Evolutionary conservation across 2,797 vertebrate species (phyloP).

Genomic region (Uromys caudimaculatus): DNA sequence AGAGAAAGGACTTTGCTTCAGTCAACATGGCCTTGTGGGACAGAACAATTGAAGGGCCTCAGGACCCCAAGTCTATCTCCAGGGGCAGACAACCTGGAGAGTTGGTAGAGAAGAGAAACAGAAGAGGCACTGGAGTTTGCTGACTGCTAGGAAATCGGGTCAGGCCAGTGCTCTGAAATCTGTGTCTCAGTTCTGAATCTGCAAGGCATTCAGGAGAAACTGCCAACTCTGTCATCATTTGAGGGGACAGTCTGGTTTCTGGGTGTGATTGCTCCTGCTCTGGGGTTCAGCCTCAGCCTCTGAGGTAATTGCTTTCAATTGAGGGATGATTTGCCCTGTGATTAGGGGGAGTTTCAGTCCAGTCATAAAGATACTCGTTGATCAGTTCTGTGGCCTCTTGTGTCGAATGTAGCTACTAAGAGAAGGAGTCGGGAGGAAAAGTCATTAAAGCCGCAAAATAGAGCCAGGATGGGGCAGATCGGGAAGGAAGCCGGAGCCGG

Average conservation of each 20-base stretch:
- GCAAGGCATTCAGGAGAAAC: not conserved
- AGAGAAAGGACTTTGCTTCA: not conserved
- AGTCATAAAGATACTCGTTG: not conserved
- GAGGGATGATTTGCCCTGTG: not conserved
- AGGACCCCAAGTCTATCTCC: not conserved
- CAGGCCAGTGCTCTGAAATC: not conserved
- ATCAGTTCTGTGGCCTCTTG: not conserved
- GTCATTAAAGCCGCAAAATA: not conserved
- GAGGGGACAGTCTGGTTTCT: not conserved
- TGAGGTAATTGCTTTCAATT: not conserved
- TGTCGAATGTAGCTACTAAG: not conserved
- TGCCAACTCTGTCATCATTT: not conserved
- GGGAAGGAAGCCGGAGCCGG: no score
- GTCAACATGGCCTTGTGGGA: not conserved
- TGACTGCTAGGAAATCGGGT: not conserved
- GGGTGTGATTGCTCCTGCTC: not conserved
- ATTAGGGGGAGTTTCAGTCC: not conserved
- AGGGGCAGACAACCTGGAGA: not conserved
- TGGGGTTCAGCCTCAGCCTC: not conserved
- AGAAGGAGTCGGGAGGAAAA: not conserved
- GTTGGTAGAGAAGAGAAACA: not conserved
- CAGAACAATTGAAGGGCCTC: not conserved
- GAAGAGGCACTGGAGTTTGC: not conserved
- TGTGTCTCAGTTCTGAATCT: not conserved
- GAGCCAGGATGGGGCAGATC: not conserved